phyloP scores from a whole-genome alignment of 92 coral and sea anemone genomes.

The Meandrina meandrites region DNA sequence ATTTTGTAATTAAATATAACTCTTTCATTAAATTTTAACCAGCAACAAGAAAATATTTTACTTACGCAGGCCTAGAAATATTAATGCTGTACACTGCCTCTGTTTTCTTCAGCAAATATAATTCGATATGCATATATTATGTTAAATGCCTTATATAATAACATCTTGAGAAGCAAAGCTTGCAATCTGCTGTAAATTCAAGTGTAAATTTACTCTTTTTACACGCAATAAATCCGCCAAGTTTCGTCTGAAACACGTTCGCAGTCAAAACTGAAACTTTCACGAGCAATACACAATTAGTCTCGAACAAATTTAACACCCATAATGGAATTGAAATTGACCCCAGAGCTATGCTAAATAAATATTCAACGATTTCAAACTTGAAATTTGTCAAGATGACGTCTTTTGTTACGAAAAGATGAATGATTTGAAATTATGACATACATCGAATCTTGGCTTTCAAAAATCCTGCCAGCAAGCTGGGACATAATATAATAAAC shows the following conservation, averaged over 20 bases:
- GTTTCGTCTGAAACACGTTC: too few relatives aligned
- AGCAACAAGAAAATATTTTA: neutral
- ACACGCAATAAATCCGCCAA: neutral
- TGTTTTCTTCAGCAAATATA: neutral
- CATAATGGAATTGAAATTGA: neutral
- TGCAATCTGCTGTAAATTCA: neutral
- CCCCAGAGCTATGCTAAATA: neutral
- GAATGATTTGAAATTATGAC: too few relatives aligned
- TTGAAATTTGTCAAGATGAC: neutral
- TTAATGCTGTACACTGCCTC: neutral
- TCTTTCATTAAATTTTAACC: neutral
- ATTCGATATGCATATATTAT: neutral
- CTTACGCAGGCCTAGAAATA: neutral
- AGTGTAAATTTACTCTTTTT: neutral
- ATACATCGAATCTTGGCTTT: neutral
- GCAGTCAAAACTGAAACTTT: too few relatives aligned
- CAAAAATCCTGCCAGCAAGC: too few relatives aligned
- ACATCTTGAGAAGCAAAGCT: neutral
- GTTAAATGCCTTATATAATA: neutral
- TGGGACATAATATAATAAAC: too few relatives aligned
- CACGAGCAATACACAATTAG: neutral
- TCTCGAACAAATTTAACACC: neutral
- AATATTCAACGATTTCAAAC: neutral
- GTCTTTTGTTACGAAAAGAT: neutral
- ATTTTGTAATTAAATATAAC: conserved; percentile 11